Conservation (phyloP, 2,888 invertebrate species). For the Monoplex corrugatus region DNA sequence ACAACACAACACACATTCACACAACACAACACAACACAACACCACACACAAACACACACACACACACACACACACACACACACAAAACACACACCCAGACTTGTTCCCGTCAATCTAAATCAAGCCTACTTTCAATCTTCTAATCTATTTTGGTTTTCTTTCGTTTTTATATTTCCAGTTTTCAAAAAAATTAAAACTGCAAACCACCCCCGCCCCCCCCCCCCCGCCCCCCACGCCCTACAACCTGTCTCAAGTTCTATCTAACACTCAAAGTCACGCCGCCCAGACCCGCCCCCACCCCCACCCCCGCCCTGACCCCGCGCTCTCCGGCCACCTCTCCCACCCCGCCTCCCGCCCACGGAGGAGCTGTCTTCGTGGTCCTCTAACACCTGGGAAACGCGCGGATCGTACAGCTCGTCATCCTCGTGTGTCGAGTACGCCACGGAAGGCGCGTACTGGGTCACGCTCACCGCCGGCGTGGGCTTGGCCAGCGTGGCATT, state of each 20-base stretch:
- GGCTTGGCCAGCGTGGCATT: neutral
- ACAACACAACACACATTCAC: too few species aligned
- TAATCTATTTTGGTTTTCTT: too few species aligned
- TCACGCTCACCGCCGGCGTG: neutral
- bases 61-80: too few species aligned
- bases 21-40: too few species aligned
- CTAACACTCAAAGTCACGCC: neutral
- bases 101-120: too few species aligned
- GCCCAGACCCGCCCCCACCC: neutral
- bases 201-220: neutral
- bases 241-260: neutral
- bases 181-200: too few species aligned
- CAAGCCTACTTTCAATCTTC: too few species aligned
- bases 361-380: neutral
- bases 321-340: neutral
- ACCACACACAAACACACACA: too few species aligned
- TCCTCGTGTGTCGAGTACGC: neutral
- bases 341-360: neutral
- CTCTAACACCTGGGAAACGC: neutral
- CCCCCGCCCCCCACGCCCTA: neutral
- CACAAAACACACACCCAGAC: too few species aligned
- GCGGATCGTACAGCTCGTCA: slow-evolving; percentile 8
- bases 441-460: neutral
- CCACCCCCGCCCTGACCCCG: neutral
- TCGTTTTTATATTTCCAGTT: too few species aligned